These are phyloP conservation scores for Nasonia vitripennis DNA, from an alignment of 1,140 invertebrate species.

Conservation along the genomic window DNA sequence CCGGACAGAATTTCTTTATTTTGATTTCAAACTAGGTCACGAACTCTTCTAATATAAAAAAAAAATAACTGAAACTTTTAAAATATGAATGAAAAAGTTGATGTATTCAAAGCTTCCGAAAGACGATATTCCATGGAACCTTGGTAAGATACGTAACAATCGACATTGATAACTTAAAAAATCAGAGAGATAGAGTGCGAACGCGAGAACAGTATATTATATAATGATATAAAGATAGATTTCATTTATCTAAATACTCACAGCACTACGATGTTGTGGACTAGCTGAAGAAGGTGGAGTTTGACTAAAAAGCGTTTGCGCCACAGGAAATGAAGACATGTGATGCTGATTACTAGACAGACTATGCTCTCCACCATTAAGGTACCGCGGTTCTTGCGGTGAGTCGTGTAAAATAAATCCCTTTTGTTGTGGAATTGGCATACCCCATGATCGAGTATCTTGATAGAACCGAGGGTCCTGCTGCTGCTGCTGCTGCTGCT, in stretches of 20 bases:
- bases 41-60: neutral
- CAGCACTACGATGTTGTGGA: constrained; percentile 74
- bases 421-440: constrained; percentile 67
- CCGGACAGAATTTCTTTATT: neutral
- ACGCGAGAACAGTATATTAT: neutral
- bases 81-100: neutral
- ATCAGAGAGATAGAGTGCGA: neutral
- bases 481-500: neutral
- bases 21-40: no score
- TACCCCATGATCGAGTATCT: constrained; percentile 70
- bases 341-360: constrained; percentile 73
- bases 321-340: constrained; percentile 67
- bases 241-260: constrained; percentile 58
- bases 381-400: constrained; percentile 71
- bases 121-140: neutral
- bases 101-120: neutral
- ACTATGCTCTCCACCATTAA: constrained; percentile 73
- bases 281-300: constrained; percentile 72
- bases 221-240: neutral
- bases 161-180: neutral
- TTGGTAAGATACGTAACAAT: neutral
- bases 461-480: constrained; percentile 71
- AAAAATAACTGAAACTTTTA: neutral
- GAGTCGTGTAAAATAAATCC: constrained; percentile 72
- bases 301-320: constrained; percentile 72